A percentile compares a stretch with the other conserved stretches of the same genome.
Conservation (phyloP, 1,140 invertebrate species). For the Leptinotarsa undecemlineata region DNA sequence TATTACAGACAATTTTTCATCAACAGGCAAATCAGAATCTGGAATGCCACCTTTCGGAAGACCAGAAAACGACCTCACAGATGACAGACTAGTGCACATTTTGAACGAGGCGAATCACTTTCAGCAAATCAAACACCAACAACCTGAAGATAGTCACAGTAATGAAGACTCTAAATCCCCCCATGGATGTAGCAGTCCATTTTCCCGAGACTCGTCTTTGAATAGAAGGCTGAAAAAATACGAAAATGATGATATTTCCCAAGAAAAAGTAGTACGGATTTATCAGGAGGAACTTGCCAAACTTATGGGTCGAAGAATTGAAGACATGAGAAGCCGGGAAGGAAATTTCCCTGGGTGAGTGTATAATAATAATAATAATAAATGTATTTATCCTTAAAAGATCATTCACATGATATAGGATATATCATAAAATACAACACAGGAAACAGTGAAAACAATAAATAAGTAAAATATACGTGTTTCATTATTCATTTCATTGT, state of each 20-base stretch:
- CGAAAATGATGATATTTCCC: constrained; percentile 92
- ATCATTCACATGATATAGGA: no score
- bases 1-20: constrained; percentile 59
- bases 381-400: no score
- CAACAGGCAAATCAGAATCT: constrained; percentile 73
- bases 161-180: constrained; percentile 84
- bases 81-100: constrained; percentile 93
- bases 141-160: constrained; percentile 69
- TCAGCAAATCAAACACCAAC: constrained; percentile 57
- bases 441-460: no score
- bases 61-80: constrained; percentile 81
- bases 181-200: constrained; percentile 73
- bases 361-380: no score
- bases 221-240: constrained; percentile 80
- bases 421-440: no score
- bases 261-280: constrained; percentile 95
- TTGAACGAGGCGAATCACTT: constrained; percentile 86
- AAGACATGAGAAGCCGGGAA: constrained; percentile 71
- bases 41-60: constrained; percentile 75
- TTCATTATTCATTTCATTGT: no score
- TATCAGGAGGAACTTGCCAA: constrained; percentile 96
- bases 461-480: no score
- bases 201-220: constrained; percentile 71
- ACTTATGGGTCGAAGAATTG: constrained; percentile 79
- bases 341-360: constrained; percentile 69